Evolutionary conservation across 2,888 invertebrate genomes (phyloP).

Genomic region (Zelleria hepariella): DNA sequence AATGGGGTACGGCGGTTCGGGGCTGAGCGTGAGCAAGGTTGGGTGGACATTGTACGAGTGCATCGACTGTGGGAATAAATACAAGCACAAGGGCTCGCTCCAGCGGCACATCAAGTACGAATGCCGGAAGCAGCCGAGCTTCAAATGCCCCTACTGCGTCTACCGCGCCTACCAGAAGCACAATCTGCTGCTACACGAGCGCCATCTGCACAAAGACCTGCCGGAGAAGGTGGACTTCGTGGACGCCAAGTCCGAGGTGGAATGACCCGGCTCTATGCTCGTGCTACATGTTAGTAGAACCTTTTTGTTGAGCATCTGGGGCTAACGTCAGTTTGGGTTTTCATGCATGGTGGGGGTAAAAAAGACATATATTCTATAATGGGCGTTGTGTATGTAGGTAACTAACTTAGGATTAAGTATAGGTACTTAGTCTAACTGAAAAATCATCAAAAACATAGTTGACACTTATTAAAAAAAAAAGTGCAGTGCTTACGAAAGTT

Average conservation of each 20-base stretch:
- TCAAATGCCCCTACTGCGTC: constrained; percentile 79
- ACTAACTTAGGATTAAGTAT: too few species aligned
- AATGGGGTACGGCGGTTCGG: constrained; percentile 64
- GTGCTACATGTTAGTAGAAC: constrained; percentile 45
- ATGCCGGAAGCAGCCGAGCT: constrained; percentile 79
- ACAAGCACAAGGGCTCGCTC: constrained; percentile 84
- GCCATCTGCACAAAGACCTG: constrained; percentile 67
- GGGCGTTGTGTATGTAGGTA: too few species aligned
- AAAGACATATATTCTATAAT: too few species aligned
- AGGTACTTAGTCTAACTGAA: too few species aligned
- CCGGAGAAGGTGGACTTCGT: constrained; percentile 70
- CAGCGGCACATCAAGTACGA: constrained; percentile 83
- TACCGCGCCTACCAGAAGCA: constrained; percentile 78
- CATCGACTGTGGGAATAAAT: constrained; percentile 84
- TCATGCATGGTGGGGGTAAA: too few species aligned
- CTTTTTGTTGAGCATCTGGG: constrained; percentile 2
- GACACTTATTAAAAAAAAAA: too few species aligned
- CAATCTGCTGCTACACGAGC: constrained; percentile 69
- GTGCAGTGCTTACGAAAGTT: too few species aligned
- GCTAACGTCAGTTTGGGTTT: too few species aligned
- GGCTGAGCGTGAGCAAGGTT: constrained; percentile 53
- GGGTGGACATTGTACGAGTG: constrained; percentile 73
- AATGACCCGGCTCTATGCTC: constrained; percentile 46
- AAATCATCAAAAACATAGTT: too few species aligned
- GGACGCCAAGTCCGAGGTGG: constrained; percentile 24